Base-by-base conservation (phyloP, 1,140 invertebrate genomes). In the Oedothorax gibbosus region DNA sequence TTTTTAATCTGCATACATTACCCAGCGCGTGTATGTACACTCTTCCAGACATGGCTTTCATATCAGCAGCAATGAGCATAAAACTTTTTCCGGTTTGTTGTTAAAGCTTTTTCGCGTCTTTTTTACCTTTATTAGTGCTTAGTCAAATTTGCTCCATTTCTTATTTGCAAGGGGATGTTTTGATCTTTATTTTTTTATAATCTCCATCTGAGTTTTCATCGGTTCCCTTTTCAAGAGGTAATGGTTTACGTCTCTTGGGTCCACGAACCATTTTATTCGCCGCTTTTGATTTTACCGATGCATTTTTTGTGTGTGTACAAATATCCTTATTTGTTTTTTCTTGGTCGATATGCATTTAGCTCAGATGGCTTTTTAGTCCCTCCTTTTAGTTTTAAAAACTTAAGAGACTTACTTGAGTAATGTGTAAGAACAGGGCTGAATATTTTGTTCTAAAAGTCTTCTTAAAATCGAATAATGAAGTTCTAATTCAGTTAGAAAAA, bases 1-100 rank as follows among this genome's bases (percentile, higher is more conserved):
- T 84, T 84, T 84, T 76, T 84, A 84, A 84, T 84, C 81, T 84
- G 72, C 81, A 84, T 84, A 84, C 62, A 84, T 84, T 84, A 84
- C 50, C 62, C 7, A 53, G 12, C 49, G 62, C 14, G 51, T 20
- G 35, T 60, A 18, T 71, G 51, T 79, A 72, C 57, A 60, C 53
- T 60, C 49, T 54, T 2, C 35, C 35, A 35, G 35, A 35, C 35
- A 35, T 35, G 35, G 35, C 35, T 35, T 35, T 35, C 35, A 35
- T 35, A 35, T 35, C 35, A 35, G 66, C 53, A 50, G 69, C 77
- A 68, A 14, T 56, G 77, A 65, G 65, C 53, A 73, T 71, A 69
- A 71, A 82, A 82, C 68, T 82, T 82, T 82, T 73, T 82, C 35
- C 80, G 69, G 57, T 73, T 20, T 73, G 56, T 73, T 60, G 35